A percentile compares a stretch with the other conserved stretches of the same genome.
Conservation (phyloP, 2,113 vertebrate genomes). For the Oryzias curvinotus region DNA sequence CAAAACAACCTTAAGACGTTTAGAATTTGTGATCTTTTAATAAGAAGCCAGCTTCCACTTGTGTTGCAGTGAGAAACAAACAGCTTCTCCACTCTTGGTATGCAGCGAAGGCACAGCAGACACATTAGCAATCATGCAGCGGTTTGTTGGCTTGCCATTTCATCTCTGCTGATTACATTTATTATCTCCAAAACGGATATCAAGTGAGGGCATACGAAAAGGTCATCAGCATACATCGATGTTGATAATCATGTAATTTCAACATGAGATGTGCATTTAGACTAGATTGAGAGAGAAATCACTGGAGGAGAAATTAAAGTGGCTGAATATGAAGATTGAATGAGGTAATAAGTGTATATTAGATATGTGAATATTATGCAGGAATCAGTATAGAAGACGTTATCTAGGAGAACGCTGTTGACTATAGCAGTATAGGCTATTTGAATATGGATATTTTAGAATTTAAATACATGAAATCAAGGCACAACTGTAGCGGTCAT, state of each 20-base stretch:
- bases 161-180: constrained; percentile 54
- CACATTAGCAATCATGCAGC: constrained; percentile 52
- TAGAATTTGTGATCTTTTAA: constrained; percentile 57
- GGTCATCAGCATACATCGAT: constrained; percentile 36
- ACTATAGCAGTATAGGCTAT: constrained; percentile 23
- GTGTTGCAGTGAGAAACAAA: constrained; percentile 35
- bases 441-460: constrained; percentile 30
- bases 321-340: constrained; percentile 28
- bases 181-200: constrained; percentile 49
- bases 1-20: constrained; percentile 29
- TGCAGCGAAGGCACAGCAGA: constrained; percentile 44
- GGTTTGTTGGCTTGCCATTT: constrained; percentile 49
- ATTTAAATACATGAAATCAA: constrained; percentile 68
- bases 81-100: constrained; percentile 43
- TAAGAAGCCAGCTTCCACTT: constrained; percentile 36
- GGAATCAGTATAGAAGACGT: constrained; percentile 18
- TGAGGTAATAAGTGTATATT: constrained; percentile 50
- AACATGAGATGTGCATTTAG: constrained; percentile 26
- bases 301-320: constrained; percentile 37
- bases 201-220: constrained; percentile 30
- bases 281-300: constrained; percentile 5
- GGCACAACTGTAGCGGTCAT: constrained; percentile 70
- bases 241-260: constrained; percentile 41
- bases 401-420: constrained; percentile 34
- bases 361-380: constrained; percentile 32